Percentiles rank a stretch among this genome's conserved stretches.
Conservation (phyloP, 2,888 invertebrate species). For the Molorchus minor region DNA sequence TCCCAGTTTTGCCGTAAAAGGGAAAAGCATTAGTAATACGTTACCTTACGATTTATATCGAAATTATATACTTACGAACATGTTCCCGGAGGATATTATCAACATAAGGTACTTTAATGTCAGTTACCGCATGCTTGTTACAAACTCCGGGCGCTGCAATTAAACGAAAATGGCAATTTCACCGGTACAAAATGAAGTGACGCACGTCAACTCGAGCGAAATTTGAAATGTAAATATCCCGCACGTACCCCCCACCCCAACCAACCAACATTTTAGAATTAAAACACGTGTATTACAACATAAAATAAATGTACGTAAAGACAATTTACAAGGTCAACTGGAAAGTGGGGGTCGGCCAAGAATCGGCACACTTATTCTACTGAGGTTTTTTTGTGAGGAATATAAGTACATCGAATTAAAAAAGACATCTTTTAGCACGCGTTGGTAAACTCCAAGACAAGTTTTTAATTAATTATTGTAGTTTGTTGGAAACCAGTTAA, state of each 20-base stretch:
- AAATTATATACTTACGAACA: background rate
- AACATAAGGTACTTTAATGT: constrained; percentile 6
- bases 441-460: no score
- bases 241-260: background rate
- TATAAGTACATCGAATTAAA: no score
- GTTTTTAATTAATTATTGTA: no score
- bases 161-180: constrained; percentile 15
- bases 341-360: no score
- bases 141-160: constrained; percentile 16
- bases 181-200: constrained; percentile 17
- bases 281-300: no score
- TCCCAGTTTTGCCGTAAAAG: background rate
- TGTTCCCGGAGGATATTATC: constrained; percentile 8
- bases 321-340: no score
- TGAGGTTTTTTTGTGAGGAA: no score
- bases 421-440: no score
- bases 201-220: constrained; percentile 11
- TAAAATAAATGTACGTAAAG: no score
- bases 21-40: background rate
- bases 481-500: no score
- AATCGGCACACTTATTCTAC: no score
- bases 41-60: background rate
- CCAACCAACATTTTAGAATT: no score
- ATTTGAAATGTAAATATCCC: constrained; percentile 16
- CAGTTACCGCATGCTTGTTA: constrained; percentile 2